Conservation (phyloP, 2,797 vertebrate genomes). For the Lutjanus campechanus region DNA sequence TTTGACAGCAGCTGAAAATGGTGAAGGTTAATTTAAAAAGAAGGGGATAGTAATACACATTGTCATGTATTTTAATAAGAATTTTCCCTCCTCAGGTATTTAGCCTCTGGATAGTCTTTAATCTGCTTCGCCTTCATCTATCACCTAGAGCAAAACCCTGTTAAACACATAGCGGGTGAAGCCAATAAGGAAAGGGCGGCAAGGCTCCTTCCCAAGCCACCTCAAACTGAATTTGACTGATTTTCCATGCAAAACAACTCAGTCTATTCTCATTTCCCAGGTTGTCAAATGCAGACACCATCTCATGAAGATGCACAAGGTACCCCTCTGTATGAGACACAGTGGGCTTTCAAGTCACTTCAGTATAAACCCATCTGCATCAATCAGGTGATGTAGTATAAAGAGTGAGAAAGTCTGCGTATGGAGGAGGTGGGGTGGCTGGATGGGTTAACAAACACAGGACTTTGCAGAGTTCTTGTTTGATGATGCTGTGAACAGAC, state of each 20-base stretch:
- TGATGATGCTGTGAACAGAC: no score
- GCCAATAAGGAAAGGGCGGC: neutral
- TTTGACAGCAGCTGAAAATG: neutral
- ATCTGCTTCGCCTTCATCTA: constrained; percentile 5
- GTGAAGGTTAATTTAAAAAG: neutral
- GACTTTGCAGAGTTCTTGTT: no score
- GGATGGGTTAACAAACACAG: no score
- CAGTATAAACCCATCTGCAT: no score
- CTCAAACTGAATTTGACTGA: neutral
- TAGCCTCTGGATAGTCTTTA: neutral
- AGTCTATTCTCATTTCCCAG: no score
- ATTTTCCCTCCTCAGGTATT: neutral
- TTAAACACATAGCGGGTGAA: neutral
- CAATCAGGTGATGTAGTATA: no score
- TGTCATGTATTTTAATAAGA: constrained; percentile 7
- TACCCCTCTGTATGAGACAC: no score
- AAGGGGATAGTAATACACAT: neutral
- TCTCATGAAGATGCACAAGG: no score
- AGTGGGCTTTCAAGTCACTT: no score
- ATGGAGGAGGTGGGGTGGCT: no score
- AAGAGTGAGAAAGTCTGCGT: no score
- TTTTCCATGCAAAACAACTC: neutral
- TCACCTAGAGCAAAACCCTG: neutral
- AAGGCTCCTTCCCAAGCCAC: neutral
- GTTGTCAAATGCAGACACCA: no score